Percentiles rank a stretch among this genome's conserved stretches.
These are phyloP conservation scores for Lampris megalopsis DNA, from an alignment of 2,113 vertebrate species.

Conservation along the genomic window DNA sequence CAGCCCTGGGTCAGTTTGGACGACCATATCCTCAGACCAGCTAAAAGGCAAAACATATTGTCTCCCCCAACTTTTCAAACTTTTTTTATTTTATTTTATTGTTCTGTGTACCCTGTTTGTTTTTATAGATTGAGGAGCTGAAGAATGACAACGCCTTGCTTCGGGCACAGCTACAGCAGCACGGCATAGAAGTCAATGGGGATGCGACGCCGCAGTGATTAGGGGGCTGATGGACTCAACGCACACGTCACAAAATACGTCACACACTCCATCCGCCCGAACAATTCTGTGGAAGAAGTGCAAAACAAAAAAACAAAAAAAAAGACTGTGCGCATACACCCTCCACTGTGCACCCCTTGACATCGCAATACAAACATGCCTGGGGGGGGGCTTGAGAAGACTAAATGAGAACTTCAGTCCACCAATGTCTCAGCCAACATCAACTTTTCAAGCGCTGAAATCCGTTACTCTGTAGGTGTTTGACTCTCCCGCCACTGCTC, in stretches of 20 bases:
- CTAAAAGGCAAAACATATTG: too few species aligned
- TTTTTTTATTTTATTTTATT: neutral
- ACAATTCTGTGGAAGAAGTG: slow-evolving; percentile 33
- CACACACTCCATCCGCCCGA: slow-evolving; percentile 41
- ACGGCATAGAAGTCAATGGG: slow-evolving; percentile 88
- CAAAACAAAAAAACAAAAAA: neutral
- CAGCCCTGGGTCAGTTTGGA: too few species aligned
- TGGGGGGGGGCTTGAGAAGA: slow-evolving; percentile 2
- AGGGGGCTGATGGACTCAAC: slow-evolving; percentile 13
- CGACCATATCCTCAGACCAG: too few species aligned
- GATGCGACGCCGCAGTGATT: slow-evolving; percentile 85
- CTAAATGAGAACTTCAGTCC: slow-evolving; percentile 39
- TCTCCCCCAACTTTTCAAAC: too few species aligned
- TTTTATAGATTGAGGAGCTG: slow-evolving; percentile 87
- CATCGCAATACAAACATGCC: slow-evolving; percentile 30
- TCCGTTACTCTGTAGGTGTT: slow-evolving; percentile 27
- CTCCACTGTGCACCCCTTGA: slow-evolving; percentile 32
- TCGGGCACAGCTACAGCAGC: slow-evolving; percentile 92
- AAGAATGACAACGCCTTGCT: slow-evolving; percentile 93
- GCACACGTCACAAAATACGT: slow-evolving; percentile 21
- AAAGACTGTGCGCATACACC: neutral
- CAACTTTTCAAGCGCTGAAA: slow-evolving; percentile 9
- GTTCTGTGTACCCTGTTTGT: neutral
- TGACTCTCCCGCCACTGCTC: slow-evolving; percentile 42
- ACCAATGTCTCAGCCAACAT: slow-evolving; percentile 23